phyloP scores from a whole-genome alignment of 2,113 vertebrate genomes.

The Sula dactylatra region DNA sequence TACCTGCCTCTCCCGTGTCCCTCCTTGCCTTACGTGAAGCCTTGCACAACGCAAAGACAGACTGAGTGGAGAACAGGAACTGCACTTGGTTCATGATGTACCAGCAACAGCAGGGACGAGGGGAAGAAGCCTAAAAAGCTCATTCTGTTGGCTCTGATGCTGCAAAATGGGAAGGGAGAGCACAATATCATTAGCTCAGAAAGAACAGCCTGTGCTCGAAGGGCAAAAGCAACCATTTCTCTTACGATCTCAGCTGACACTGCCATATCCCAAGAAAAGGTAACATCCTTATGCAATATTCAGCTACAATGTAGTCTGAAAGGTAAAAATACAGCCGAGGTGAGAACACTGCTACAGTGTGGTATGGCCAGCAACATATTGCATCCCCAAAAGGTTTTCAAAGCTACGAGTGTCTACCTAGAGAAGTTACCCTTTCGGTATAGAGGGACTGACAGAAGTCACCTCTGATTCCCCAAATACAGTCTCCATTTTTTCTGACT shows the following conservation, averaged over 20 bases:
- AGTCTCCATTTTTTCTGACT: not conserved
- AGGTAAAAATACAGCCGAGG: not conserved
- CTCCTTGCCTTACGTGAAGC: not conserved
- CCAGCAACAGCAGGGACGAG: not conserved
- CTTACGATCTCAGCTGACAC: not conserved
- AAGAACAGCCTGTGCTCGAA: not conserved
- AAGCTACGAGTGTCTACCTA: not conserved
- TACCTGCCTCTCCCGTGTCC: not conserved
- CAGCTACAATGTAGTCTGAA: not conserved
- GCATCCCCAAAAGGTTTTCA: not conserved
- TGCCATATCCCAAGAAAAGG: not conserved
- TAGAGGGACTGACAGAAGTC: not conserved
- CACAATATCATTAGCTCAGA: not conserved
- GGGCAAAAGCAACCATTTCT: not conserved
- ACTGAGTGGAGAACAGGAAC: not conserved
- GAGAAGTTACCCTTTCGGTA: not conserved
- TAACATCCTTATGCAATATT: not conserved
- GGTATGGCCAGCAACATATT: not conserved
- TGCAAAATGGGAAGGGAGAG: not conserved
- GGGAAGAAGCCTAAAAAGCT: not conserved
- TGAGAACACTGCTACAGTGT: not conserved
- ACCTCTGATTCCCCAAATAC: not conserved
- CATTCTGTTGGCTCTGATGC: not conserved
- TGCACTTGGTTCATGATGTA: not conserved
- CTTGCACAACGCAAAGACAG: not conserved